These are phyloP conservation scores for Lycophotia porphyrea DNA, from an alignment of 2,888 invertebrate species.

Conservation along the genomic window DNA sequence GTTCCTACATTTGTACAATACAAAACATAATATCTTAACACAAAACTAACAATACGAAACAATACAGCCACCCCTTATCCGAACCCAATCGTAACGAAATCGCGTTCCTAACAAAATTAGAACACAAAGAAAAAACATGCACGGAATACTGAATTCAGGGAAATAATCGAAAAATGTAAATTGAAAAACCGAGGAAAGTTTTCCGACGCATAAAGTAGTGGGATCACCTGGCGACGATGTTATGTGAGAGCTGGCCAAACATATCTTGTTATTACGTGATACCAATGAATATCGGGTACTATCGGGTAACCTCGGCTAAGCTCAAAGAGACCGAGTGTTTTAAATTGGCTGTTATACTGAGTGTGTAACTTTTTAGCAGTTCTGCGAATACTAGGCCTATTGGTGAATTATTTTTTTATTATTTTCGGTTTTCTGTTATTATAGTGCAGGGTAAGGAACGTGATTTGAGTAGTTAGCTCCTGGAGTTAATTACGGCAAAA, in stretches of 20 bases:
- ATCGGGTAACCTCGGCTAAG: slow-evolving; percentile 19
- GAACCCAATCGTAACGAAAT: slow-evolving; percentile 28
- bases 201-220: slow-evolving; percentile 71
- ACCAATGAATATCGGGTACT: slow-evolving; percentile 48
- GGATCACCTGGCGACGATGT: slow-evolving; percentile 70
- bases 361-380: background rate
- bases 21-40: background rate
- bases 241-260: slow-evolving; percentile 55
- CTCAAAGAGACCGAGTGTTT: slow-evolving; percentile 30
- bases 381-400: background rate
- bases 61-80: slow-evolving; percentile 17
- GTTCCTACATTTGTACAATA: background rate
- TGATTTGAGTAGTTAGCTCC: background rate
- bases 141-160: slow-evolving; percentile 72
- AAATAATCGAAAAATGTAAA: slow-evolving; percentile 74
- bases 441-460: background rate
- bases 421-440: background rate
- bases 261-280: slow-evolving; percentile 65
- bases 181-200: slow-evolving; percentile 73
- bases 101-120: slow-evolving; percentile 36
- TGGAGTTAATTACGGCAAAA: background rate
- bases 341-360: slow-evolving; percentile 17
- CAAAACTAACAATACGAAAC: slow-evolving; percentile 20
- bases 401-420: background rate
- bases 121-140: slow-evolving; percentile 59